Base-by-base conservation (phyloP, 2,113 vertebrate genomes). In the Saiga tatarica region DNA sequence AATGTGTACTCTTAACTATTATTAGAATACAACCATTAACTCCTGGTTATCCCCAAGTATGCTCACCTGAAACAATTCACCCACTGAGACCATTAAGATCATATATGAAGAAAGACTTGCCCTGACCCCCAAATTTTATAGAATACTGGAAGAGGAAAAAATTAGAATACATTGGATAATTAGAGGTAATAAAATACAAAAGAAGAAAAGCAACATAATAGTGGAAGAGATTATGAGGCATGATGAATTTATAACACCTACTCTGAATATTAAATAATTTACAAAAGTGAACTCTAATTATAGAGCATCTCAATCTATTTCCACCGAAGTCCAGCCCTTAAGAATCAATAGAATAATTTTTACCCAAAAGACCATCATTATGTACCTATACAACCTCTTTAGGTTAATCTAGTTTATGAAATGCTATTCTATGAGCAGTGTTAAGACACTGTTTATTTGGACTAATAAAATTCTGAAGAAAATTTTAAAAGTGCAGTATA, bases 1-100 rank as follows among this genome's bases (percentile, higher is more conserved):
- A 99, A 99, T 99, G 98, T 98, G 99, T 98, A 98, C 98, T 98
- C 98, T 98, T 98, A 99, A 99, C 98, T 99, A 98, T 99, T 99
- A 99, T 98, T 98, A 99, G 98, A 98, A 98, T 98, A 98, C 98
- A 98, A 98, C 98, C 98, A 99, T 99, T 99, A 99, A 99, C 98
- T 98, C 98, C 98, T 98, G 93, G 95, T 97, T 97, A 97, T 97
- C 97, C 97, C 86, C 96, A 62, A 98, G 93, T 97, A 98, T 96
- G 97, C 93, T 98, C 98, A 97, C 92, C 93, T 88, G 47, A 97
- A 97, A 98, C 95, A 98, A 96, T 98, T 98, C 19, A 98, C 97
- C 97, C 97, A 95, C 8, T 85, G 97, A 97, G 97, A 94, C 36
- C 81, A 94, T 95, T 98, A 97, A 97, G 97, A 94, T 76, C 76